Evolutionary conservation across 1,140 invertebrate genomes (phyloP), one percentile per base, ranked within the genome.

Genomic region (Drosophila willistoni): DNA sequence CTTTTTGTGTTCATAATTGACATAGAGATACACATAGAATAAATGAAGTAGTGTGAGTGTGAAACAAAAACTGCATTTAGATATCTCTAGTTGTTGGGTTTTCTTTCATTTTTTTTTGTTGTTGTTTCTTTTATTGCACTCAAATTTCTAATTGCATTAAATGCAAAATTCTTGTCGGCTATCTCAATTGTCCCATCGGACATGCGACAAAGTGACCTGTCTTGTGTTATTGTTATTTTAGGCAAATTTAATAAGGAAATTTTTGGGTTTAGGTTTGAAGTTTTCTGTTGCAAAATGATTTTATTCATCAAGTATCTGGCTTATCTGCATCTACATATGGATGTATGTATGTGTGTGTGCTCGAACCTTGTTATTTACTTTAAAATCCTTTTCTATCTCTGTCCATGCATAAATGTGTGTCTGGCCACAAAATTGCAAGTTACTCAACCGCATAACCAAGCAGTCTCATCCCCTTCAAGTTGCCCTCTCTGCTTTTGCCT

Each of bases 371-470:
- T 64, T 78, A 77, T 77, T 67, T 67, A 77, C 63, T 71, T 63
- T 71, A 39, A 42, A 72, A 72, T 77, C 63, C 65, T 64, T 62
- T 72, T 51, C 44, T 51, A 51, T 22, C 44, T 51, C 44, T 51
- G 36, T 39, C 12, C 41, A 54, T 62, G 57, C 73, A 39, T 77
- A 39, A 22, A 39, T 62, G 62, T 71, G 63, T 66, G 33, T 56
- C 7, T 61, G 63, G 68, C 69, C 69, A 65, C 65, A 69, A 78
- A 87, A 87, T 82, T 87, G 70, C 39, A 61, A 60, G 57, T 72
- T 66, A 51, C 66, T 47, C 57, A 64, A 60, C 54, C 44, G 51
- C 36, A 42, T 25, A 13, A 41, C 54, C 59, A 64, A 13, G 62
- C 17, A 51, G 9, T 22, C 17, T 51, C 3, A 5, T 14, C 17